Evolutionary conservation across 2,888 invertebrate genomes (phyloP).

Genomic region (Drosophila putrida): DNA sequence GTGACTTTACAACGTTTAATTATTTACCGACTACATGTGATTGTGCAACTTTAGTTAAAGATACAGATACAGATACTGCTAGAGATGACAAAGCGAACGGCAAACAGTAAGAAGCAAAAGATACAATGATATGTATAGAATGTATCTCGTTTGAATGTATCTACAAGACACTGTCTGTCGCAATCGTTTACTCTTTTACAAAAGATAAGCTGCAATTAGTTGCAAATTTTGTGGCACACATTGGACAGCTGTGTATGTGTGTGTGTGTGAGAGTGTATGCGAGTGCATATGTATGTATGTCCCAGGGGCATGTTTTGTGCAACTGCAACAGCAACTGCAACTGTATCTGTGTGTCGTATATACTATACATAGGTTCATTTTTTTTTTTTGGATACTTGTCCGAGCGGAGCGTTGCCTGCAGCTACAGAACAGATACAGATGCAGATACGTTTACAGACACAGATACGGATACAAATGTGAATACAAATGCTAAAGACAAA

Average conservation of each 20-base stretch:
- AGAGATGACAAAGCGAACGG: conserved; percentile 4
- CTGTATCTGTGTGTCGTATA: conserved; percentile 22
- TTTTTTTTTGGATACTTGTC: conserved; percentile 8
- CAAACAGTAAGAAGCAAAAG: background rate
- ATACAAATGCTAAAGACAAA: conserved; percentile 47
- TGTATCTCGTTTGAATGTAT: conserved; percentile 1
- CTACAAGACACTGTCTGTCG: conserved; percentile 10
- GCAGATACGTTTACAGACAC: conserved; percentile 26
- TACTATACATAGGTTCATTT: conserved; percentile 8
- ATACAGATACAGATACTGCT: conserved; percentile 2
- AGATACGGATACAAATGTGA: conserved; percentile 48
- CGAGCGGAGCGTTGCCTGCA: conserved; percentile 27
- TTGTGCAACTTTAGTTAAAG: conserved; percentile 1
- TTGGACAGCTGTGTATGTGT: conserved; percentile 18
- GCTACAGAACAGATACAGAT: conserved; percentile 39
- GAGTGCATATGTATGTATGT: background rate
- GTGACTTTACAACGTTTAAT: conserved; percentile 2
- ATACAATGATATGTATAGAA: background rate
- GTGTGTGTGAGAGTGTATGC: background rate
- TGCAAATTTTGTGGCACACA: conserved; percentile 67
- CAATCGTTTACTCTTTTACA: conserved; percentile 29
- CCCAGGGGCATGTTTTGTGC: conserved; percentile 46
- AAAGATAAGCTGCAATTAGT: conserved; percentile 73
- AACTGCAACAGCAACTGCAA: conserved; percentile 25
- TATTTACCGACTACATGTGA: conserved; percentile 9